These are phyloP conservation scores for Taxidea taxus DNA, from an alignment of 2,113 vertebrate species.

Conservation along the genomic window DNA sequence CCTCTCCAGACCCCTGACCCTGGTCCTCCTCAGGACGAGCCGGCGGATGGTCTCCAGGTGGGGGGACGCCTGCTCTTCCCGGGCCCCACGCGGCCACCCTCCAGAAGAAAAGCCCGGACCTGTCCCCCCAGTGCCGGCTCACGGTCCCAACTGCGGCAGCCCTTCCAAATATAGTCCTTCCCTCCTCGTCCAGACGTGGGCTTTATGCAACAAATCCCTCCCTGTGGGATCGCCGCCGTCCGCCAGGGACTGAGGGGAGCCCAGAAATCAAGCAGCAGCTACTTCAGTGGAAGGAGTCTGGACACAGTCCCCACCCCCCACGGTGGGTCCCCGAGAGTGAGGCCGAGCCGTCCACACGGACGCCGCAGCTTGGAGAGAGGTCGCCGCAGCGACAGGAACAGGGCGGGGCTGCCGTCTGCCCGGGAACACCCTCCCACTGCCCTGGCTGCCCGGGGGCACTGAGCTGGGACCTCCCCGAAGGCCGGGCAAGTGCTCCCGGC, in stretches of 20 bases:
- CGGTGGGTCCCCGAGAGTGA: rapidly evolving
- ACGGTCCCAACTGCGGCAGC: rapidly evolving
- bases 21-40: neutral
- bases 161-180: neutral
- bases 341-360: too few relatives aligned
- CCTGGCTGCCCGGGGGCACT: too few relatives aligned
- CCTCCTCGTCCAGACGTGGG: neutral
- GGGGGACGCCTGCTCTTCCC: neutral
- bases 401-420: rapidly evolving
- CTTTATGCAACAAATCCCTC: neutral
- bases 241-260: neutral
- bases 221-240: neutral
- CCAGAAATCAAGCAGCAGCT: neutral
- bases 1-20: neutral
- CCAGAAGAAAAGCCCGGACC: neutral
- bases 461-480: rapidly evolving
- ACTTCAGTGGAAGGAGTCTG: too few relatives aligned
- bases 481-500: rapidly evolving
- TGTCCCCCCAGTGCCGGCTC: rapidly evolving
- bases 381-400: too few relatives aligned
- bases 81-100: rapidly evolving
- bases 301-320: neutral
- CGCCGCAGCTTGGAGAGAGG: neutral
- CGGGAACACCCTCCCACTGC: neutral
- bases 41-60: neutral